phyloP scores from a whole-genome alignment of 1,140 invertebrate genomes.

The Drosophila sturtevanti region DNA sequence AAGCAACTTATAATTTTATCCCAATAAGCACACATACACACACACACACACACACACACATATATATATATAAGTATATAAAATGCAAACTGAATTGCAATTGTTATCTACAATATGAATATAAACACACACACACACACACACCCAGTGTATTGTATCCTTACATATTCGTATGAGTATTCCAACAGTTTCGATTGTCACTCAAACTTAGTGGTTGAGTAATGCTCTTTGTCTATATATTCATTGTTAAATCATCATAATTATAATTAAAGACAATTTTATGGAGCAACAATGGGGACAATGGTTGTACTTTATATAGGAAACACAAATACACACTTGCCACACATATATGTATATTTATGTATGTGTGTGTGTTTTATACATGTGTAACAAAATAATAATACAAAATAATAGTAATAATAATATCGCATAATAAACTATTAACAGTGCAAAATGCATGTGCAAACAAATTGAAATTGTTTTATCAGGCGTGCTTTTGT shows the following conservation, averaged over 20 bases:
- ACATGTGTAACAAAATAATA: conserved; percentile 21
- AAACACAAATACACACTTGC: conserved; percentile 26
- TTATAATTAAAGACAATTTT: conserved; percentile 20
- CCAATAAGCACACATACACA: background rate
- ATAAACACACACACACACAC: background rate
- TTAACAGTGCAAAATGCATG: conserved; percentile 50
- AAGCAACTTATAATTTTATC: background rate
- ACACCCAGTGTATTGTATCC: background rate
- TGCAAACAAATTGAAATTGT: conserved; percentile 70
- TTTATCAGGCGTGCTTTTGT: conserved; percentile 62
- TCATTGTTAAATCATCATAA: conserved; percentile 14
- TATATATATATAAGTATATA: too few species aligned
- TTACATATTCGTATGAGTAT: background rate
- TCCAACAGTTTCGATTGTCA: background rate
- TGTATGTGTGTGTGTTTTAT: background rate
- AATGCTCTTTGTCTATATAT: conserved; percentile 14
- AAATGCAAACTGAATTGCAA: background rate
- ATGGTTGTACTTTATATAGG: conserved; percentile 36
- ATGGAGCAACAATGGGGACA: conserved; percentile 15
- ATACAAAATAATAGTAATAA: conserved; percentile 51
- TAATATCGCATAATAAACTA: conserved; percentile 65
- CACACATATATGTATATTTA: background rate
- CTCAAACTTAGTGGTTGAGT: conserved; percentile 4
- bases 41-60: background rate
- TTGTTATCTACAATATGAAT: background rate